Conservation (phyloP, 2,113 vertebrate genomes). For the Engraulis encrasicolus region DNA sequence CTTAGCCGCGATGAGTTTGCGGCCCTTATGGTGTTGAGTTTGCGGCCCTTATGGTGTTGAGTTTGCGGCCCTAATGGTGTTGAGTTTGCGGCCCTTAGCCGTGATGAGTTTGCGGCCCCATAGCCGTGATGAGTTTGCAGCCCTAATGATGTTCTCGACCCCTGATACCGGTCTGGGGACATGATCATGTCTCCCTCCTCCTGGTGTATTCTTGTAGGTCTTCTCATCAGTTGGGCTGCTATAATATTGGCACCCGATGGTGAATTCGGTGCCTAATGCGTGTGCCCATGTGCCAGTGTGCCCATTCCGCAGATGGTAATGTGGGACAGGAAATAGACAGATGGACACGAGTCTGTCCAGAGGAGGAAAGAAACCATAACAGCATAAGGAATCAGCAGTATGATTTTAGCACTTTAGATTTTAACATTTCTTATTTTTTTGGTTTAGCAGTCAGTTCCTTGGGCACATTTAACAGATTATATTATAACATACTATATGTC, state of each 20-base stretch:
- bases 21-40: not conserved
- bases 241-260: not conserved
- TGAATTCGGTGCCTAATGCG: too few species aligned
- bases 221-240: not conserved
- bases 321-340: not conserved
- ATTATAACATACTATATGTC: too few species aligned
- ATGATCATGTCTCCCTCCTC: not conserved
- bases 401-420: not conserved
- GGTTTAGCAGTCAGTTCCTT: too few species aligned
- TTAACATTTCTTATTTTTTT: not conserved
- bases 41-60: too few species aligned
- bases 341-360: not conserved
- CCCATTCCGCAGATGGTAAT: not conserved
- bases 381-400: not conserved
- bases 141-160: not conserved
- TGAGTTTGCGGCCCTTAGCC: too few species aligned
- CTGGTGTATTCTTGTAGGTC: not conserved
- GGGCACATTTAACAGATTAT: not conserved
- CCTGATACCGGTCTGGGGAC: not conserved
- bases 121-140: too few species aligned
- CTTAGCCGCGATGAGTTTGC: too few species aligned
- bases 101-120: too few species aligned
- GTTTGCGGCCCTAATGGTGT: too few species aligned
- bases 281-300: not conserved
- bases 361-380: not conserved